Base-by-base conservation (phyloP, 2,113 vertebrate species). In the Bubo scandiacus region DNA sequence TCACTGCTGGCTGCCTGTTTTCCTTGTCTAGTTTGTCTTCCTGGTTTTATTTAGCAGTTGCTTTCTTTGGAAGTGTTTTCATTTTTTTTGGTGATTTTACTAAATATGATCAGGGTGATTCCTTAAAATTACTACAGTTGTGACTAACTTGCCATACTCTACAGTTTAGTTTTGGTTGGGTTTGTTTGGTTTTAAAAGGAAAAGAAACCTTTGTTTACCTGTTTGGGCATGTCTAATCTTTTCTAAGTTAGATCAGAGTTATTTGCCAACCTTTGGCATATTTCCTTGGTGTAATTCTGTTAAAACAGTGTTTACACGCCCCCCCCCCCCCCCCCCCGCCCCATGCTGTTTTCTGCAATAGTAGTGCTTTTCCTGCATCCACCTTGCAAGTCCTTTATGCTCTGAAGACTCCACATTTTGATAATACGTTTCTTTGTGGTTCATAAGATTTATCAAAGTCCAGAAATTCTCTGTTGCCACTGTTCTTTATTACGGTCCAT, bases 191-290 rank as follows among this genome's bases (percentile, higher is more conserved):
- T 90, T 90, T 71, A 51, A 75, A 86, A 86, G 27, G 16, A 74
- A 93, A 91, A 67, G 42, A 89, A 55, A 66, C 12, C 21, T 84
- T 57, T 81, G 5, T 49, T 3, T 67, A 32, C 51, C 54, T 80
- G 88, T 87, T 91, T 75, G 40, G 61, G 84, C 92, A 22, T 20
- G 92, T 80, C 54, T 91, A 72, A 92, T 91, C 75, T 86, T 86
- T 81, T 93, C 65, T 36, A 40, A 80, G 17, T 84, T 85, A 87
- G 85, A 72, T 95, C 43, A 62, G 68, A 92, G 43, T 81, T 87
- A 86, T 63, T 51, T 89, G 92, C 88, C 80, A 94, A 75, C 81
- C 73, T 81, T 72, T 94, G 75, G 54, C 83, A 18, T 84, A 55
- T 95, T 88, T 95, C 52, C 83, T 75, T 79, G 27, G 8, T 68